Percentiles rank a stretch among this genome's conserved stretches.
These are phyloP conservation scores for Umimayanthus chanpuru DNA, from an alignment of 92 coral and sea anemone genomes.

Conservation along the genomic window DNA sequence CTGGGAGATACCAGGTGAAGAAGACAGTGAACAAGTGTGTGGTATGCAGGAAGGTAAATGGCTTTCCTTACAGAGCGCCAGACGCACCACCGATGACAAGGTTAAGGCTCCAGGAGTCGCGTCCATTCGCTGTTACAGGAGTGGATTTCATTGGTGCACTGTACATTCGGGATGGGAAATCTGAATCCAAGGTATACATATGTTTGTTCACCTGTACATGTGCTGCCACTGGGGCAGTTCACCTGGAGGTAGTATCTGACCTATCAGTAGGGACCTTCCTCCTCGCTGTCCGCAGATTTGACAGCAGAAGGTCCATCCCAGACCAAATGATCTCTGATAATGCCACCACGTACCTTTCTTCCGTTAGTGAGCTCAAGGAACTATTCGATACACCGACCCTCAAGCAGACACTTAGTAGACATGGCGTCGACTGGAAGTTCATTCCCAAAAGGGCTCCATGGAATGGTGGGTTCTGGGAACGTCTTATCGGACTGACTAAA, in stretches of 20 bases:
- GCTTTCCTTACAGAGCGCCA: slow-evolving; percentile 40
- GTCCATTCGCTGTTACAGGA: slow-evolving; percentile 53
- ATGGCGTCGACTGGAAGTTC: slow-evolving; percentile 66
- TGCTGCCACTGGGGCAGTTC: slow-evolving; percentile 60
- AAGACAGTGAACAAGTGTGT: slow-evolving; percentile 31
- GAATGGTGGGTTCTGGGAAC: slow-evolving; percentile 72
- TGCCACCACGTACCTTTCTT: slow-evolving; percentile 55
- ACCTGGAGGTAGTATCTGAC: slow-evolving; percentile 63
- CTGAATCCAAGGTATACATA: slow-evolving; percentile 48
- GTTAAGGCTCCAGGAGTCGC: slow-evolving; percentile 45
- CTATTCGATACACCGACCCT: slow-evolving; percentile 14
- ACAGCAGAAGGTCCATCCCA: slow-evolving; percentile 63
- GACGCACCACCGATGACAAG: slow-evolving; percentile 52
- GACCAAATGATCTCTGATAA: slow-evolving; percentile 63
- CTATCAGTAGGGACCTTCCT: slow-evolving; percentile 55
- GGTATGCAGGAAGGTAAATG: slow-evolving; percentile 35
- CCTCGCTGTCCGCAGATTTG: slow-evolving; percentile 57
- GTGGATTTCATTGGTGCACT: slow-evolving; percentile 53
- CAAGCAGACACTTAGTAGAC: slow-evolving; percentile 50
- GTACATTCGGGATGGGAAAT: slow-evolving; percentile 15
- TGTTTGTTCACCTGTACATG: slow-evolving; percentile 73
- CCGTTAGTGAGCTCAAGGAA: slow-evolving; percentile 54
- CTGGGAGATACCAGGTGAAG: slow-evolving; percentile 53
- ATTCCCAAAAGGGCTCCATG: slow-evolving; percentile 73
- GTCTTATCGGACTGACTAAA: slow-evolving; percentile 69